Evolutionary conservation across 2,113 vertebrate genomes (phyloP).

Genomic region (Elanoides forficatus): DNA sequence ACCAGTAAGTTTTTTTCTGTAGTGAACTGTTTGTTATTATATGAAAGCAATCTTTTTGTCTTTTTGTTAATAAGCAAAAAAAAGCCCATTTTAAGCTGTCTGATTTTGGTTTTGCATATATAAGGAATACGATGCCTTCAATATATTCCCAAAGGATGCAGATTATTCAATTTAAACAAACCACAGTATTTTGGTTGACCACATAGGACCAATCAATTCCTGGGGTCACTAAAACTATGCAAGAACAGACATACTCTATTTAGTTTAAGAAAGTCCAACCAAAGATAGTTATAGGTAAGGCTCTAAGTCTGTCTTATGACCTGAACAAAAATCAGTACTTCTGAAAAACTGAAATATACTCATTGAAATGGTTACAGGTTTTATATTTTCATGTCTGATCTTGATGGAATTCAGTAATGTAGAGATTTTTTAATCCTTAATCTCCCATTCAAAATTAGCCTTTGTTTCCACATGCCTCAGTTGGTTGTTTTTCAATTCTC

Average conservation of each 20-base stretch:
- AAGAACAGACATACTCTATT: not conserved
- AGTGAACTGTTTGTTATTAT: not conserved
- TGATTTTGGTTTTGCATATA: not conserved
- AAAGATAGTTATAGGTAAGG: not conserved
- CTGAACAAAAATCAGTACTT: not conserved
- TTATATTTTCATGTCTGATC: not conserved
- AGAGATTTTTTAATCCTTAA: not conserved
- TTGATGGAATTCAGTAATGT: not conserved
- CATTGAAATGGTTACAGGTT: not conserved
- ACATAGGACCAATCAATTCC: not conserved
- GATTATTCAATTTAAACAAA: not conserved
- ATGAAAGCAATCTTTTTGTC: not conserved
- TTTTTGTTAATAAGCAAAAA: not conserved
- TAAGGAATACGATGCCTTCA: not conserved
- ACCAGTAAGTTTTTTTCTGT: not conserved
- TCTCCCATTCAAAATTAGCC: not conserved
- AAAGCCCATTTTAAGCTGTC: not conserved
- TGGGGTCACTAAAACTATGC: not conserved
- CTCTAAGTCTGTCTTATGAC: not conserved
- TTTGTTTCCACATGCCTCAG: not conserved
- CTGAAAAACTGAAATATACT: not conserved
- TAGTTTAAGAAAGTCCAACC: not conserved
- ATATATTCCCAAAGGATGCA: not conserved
- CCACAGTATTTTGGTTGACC: not conserved
- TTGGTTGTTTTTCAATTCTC: fast-evolving